Evolutionary conservation across 2,113 vertebrate genomes (phyloP).

Genomic region (Chrysemys picta): DNA sequence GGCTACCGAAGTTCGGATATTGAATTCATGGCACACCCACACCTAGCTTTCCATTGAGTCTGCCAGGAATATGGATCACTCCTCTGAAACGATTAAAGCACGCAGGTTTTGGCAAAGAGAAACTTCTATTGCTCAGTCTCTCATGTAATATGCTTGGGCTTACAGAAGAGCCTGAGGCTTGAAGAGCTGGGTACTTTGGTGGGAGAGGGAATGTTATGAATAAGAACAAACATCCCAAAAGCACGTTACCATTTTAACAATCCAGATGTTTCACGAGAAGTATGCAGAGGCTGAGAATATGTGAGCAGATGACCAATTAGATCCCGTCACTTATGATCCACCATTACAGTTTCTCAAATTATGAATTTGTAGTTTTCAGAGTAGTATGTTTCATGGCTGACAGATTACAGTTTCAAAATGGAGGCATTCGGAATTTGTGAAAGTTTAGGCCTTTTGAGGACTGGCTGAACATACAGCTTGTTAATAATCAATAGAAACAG

Average conservation of each 20-base stretch:
- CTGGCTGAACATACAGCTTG: constrained; percentile 16
- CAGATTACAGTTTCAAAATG: constrained; percentile 36
- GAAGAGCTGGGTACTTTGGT: not conserved
- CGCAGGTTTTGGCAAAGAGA: not conserved
- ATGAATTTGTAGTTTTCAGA: constrained; percentile 67
- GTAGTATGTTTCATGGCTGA: constrained; percentile 66
- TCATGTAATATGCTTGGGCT: not conserved
- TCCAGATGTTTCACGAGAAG: constrained; percentile 28
- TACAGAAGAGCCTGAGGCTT: not conserved
- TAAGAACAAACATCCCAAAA: constrained; percentile 4
- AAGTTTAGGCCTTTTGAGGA: constrained; percentile 34
- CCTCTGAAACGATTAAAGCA: not conserved
- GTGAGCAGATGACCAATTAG: constrained; percentile 30
- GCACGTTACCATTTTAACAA: not conserved
- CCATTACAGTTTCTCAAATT: constrained; percentile 54
- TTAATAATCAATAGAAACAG: constrained; percentile 14
- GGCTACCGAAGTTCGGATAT: not conserved
- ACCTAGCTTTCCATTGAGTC: not conserved
- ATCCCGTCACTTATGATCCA: constrained; percentile 48
- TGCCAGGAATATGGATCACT: not conserved
- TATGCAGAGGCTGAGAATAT: not conserved
- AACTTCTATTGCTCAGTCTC: not conserved
- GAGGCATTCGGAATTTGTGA: not conserved
- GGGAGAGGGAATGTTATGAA: not conserved
- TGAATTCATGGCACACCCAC: not conserved